These are phyloP conservation scores for Cheilosia pagana DNA, from an alignment of 2,888 invertebrate species.

Conservation along the genomic window DNA sequence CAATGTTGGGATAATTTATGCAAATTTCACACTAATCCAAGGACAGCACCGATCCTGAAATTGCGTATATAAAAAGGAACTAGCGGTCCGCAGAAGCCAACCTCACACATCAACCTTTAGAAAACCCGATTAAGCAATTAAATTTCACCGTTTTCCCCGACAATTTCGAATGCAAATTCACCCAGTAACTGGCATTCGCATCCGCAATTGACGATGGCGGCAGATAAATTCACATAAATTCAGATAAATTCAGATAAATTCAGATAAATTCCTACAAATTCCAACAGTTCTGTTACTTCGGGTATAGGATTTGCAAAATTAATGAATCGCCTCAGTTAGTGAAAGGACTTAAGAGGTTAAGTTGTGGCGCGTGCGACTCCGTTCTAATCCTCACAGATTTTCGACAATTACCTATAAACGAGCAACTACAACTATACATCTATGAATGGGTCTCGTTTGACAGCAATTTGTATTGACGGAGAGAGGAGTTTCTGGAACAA, in stretches of 20 bases:
- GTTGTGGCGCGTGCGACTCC: conserved; percentile 61
- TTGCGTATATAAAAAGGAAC: conserved; percentile 40
- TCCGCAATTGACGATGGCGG: conserved; percentile 11
- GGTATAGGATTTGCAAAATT: conserved; percentile 57
- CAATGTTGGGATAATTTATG: conserved; percentile 84
- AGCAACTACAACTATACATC: not conserved
- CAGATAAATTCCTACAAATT: conserved; percentile 7
- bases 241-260: conserved; percentile 5
- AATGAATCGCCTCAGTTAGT: conserved; percentile 58
- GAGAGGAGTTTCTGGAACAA: conserved; percentile 58
- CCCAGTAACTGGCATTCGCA: conserved; percentile 6
- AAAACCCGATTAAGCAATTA: conserved; percentile 59
- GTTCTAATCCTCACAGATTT: conserved; percentile 51
- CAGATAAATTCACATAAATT: too few relatives aligned
- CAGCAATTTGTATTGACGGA: conserved; percentile 36
- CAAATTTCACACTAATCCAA: conserved; percentile 83
- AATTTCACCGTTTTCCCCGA: conserved; percentile 47
- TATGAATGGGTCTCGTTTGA: conserved; percentile 41
- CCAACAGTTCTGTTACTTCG: conserved; percentile 11
- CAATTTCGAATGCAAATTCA: conserved; percentile 57
- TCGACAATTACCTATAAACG: conserved; percentile 32
- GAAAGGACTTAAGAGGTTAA: conserved; percentile 66
- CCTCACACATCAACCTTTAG: conserved; percentile 44
- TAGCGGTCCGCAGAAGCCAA: conserved; percentile 29
- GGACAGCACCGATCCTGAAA: conserved; percentile 69